phyloP scores from a whole-genome alignment of 2,113 vertebrate species.

The Clupea harengus region DNA sequence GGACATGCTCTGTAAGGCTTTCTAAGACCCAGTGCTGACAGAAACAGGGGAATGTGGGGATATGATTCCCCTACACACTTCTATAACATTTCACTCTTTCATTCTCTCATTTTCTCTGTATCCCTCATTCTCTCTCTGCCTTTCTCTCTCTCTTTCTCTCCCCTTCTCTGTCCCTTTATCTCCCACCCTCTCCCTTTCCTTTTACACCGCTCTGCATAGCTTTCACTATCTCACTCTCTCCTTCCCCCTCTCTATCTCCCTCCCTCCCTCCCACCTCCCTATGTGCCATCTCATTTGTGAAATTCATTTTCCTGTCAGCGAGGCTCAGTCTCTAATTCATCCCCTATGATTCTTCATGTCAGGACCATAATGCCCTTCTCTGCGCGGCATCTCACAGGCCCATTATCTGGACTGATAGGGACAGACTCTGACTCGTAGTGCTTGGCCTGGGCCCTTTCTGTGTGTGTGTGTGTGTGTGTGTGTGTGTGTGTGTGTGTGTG shows the following conservation, averaged over 20 bases:
- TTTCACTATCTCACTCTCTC: neutral
- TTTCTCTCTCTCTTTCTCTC: neutral
- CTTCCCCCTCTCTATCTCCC: conserved; percentile 24
- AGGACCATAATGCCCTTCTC: conserved; percentile 64
- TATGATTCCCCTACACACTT: neutral
- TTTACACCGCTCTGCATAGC: neutral
- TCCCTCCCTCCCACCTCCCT: conserved; percentile 48
- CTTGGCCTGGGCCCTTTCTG: neutral
- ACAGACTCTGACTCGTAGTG: conserved; percentile 46
- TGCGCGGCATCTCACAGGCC: conserved; percentile 56
- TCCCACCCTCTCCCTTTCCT: neutral
- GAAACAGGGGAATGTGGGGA: neutral
- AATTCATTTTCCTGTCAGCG: conserved; percentile 66
- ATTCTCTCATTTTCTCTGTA: neutral
- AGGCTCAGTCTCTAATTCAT: conserved; percentile 62
- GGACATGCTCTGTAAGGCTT: neutral
- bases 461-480: neutral
- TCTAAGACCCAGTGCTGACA: neutral
- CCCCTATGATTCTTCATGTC: conserved; percentile 58
- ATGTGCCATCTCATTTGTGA: conserved; percentile 65
- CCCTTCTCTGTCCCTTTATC: neutral
- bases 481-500: neutral
- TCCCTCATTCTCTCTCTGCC: neutral
- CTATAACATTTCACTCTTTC: neutral
- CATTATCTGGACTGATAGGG: conserved; percentile 62